These are phyloP conservation scores for Fragum fragum DNA, from an alignment of 2,888 invertebrate genomes.

Conservation along the genomic window DNA sequence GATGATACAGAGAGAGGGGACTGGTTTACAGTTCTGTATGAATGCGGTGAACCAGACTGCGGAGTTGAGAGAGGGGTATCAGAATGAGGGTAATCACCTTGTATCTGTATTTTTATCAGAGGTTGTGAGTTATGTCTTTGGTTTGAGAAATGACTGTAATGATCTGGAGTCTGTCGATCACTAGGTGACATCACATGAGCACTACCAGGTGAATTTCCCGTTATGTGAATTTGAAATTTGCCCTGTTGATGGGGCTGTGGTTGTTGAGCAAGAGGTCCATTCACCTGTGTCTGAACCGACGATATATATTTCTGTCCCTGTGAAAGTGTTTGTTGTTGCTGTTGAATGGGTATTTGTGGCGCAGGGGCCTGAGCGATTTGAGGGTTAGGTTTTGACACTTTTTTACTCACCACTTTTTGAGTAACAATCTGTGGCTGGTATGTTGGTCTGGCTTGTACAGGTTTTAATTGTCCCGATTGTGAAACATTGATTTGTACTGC, in stretches of 20 bases:
- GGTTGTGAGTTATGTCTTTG: conserved; percentile 32
- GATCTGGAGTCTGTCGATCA: conserved; percentile 87
- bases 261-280: conserved; percentile 74
- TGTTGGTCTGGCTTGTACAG: conserved; percentile 94
- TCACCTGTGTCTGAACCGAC: conserved; percentile 83
- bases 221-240: conserved; percentile 75
- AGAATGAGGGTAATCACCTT: conserved; percentile 38
- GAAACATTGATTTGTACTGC: conserved; percentile 51
- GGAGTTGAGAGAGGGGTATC: conserved; percentile 82
- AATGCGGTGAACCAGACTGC: conserved; percentile 85
- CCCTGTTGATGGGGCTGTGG: conserved; percentile 48
- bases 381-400: conserved; percentile 96
- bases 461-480: conserved; percentile 58
- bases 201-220: conserved; percentile 56
- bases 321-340: neutral
- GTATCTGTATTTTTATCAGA: conserved; percentile 52
- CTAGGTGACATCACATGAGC: conserved; percentile 54
- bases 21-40: conserved; percentile 84
- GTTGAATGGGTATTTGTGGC: conserved; percentile 86
- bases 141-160: conserved; percentile 75
- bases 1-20: conserved; percentile 86
- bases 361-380: conserved; percentile 98
- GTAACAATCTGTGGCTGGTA: conserved; percentile 97
- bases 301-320: conserved; percentile 79
- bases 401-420: conserved; percentile 98